Evolutionary conservation across 2,797 vertebrate genomes (phyloP).

Genomic region (Sebastiscus albofasciatus): DNA sequence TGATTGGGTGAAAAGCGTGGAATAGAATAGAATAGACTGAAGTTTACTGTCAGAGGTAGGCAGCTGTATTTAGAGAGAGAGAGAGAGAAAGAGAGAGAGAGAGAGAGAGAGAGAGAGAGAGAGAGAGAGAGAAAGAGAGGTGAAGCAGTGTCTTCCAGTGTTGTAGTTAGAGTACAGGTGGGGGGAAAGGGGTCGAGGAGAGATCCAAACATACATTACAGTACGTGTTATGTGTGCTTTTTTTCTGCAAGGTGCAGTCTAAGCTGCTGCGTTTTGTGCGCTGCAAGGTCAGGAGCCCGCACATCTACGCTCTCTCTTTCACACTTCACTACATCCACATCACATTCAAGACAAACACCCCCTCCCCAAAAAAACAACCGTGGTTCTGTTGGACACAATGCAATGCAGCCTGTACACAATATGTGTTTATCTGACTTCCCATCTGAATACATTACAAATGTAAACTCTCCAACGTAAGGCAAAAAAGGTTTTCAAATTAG

Average conservation of each 20-base stretch:
- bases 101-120: constrained; percentile 56
- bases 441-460: constrained; percentile 43
- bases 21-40: constrained; percentile 40
- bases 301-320: constrained; percentile 31
- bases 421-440: constrained; percentile 30
- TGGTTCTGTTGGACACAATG: constrained; percentile 73
- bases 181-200: constrained; percentile 14
- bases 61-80: constrained; percentile 67
- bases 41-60: constrained; percentile 73
- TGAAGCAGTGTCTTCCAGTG: constrained; percentile 83
- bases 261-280: constrained; percentile 70
- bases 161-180: constrained; percentile 44
- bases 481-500: constrained; percentile 74
- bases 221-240: constrained; percentile 75
- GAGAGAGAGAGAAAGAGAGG: constrained; percentile 25
- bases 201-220: constrained; percentile 69
- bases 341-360: constrained; percentile 60
- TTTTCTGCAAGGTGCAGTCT: constrained; percentile 56
- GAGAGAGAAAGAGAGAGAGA: constrained; percentile 39
- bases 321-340: constrained; percentile 50
- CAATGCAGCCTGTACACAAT: constrained; percentile 68
- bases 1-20: constrained; percentile 33
- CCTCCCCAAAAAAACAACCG: constrained; percentile 46
- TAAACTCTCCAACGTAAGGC: constrained; percentile 70
- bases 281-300: constrained; percentile 67